Percentiles rank a stretch among this genome's conserved stretches.
Evolutionary conservation across 1,140 invertebrate genomes (phyloP).

Genomic region (Zaprionus ornatus): DNA sequence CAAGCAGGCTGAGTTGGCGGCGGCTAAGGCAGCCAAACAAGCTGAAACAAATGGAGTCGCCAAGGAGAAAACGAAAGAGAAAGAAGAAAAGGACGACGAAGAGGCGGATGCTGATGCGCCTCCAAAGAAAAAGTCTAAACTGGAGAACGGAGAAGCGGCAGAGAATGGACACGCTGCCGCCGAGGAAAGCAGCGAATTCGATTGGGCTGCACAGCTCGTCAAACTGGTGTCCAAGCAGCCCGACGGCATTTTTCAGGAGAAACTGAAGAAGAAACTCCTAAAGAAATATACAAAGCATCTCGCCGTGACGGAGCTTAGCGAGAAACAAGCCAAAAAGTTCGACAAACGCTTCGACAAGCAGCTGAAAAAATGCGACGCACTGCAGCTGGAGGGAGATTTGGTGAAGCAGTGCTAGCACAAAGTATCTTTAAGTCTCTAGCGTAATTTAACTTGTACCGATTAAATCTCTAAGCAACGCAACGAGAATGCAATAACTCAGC

Average conservation of each 20-base stretch:
- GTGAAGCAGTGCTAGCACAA: slow-evolving; percentile 53
- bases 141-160: slow-evolving; percentile 68
- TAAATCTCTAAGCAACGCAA: slow-evolving; percentile 57
- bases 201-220: slow-evolving; percentile 49
- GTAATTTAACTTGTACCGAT: slow-evolving; percentile 49
- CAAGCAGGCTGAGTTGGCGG: slow-evolving; percentile 64
- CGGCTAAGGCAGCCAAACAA: slow-evolving; percentile 49
- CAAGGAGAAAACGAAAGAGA: neutral
- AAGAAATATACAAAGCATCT: slow-evolving; percentile 85
- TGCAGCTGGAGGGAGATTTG: slow-evolving; percentile 63
- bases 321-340: slow-evolving; percentile 76
- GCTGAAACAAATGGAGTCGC: slow-evolving; percentile 9
- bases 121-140: slow-evolving; percentile 66
- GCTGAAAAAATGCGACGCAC: slow-evolving; percentile 55
- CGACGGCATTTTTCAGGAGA: slow-evolving; percentile 80
- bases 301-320: slow-evolving; percentile 50
- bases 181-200: slow-evolving; percentile 51
- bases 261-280: slow-evolving; percentile 85
- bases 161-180: neutral
- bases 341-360: slow-evolving; percentile 74
- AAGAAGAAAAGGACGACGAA: slow-evolving; percentile 3
- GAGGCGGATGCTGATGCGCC: slow-evolving; percentile 40
- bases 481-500: slow-evolving; percentile 2
- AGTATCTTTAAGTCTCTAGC: slow-evolving; percentile 18
- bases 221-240: slow-evolving; percentile 62